Evolutionary conservation across 2,797 vertebrate species (phyloP), one percentile per base, ranked within the genome.

Genomic region (Hemibagrus guttatus): DNA sequence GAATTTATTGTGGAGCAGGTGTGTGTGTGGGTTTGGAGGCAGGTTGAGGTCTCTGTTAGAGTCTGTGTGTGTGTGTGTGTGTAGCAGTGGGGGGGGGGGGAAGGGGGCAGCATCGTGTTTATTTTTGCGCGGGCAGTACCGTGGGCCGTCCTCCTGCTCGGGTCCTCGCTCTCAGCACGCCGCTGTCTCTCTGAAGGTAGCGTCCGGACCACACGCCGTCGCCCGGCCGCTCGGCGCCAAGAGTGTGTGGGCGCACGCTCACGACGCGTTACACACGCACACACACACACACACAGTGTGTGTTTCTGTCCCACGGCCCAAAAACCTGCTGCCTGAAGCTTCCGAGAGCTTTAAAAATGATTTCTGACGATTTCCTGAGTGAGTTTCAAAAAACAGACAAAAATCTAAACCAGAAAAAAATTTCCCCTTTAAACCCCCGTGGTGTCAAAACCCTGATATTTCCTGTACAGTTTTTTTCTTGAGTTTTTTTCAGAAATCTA

Each of bases 201-300:
- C 86, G 90, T 94, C 92, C 93, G 87, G 91, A 87, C 88, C 56
- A 88, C 92, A 91, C 90, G 78, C 89, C 64, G 89, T 68, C 72
- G 79, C 75, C 78, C 31, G 86, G 81, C n/a, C 19, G n/a, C 79
- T 17, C 83, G 54, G n/a, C 58, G 87, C 68, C 84, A 84, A 72
- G 87, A 63, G 75, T 69, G 87, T 88, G 14, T 42, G 56, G 82
- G 75, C 84, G 39, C 69, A 79, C 83, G 84, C 79, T 86, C 84
- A 66, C 82, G 90, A 84, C 19, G 85, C 56, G 85, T 89, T 91
- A 88, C 42, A 26, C 64, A 76, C 46, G 85, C 52, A 46, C 19
- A 23, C 16, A 78, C 56, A 52, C 78, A 83, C 63, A 71, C 63
- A 82, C 84, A 42, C 49, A 26, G 79, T 46, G n/a, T 63, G 39